Evolutionary conservation across 2,888 invertebrate species (phyloP).

Genomic region (Gari tellinella): DNA sequence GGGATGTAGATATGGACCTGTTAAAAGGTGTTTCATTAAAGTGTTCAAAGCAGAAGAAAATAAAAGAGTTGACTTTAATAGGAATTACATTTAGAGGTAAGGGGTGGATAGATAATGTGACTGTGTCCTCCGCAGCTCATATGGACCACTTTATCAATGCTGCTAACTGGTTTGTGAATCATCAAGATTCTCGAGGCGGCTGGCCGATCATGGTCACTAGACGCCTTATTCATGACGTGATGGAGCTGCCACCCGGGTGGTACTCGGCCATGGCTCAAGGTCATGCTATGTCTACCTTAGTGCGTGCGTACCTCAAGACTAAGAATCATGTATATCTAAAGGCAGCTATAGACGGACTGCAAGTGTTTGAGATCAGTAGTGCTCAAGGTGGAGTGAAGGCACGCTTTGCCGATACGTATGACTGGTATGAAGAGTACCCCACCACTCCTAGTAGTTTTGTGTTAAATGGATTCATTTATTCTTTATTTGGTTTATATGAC

Average conservation of each 20-base stretch:
- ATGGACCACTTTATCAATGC: constrained; percentile 95
- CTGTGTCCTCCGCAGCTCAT: constrained; percentile 90
- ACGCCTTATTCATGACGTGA: constrained; percentile 73
- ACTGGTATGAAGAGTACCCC: constrained; percentile 99
- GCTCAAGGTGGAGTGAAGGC: constrained; percentile 78
- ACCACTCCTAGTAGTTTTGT: constrained; percentile 96
- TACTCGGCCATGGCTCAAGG: constrained; percentile 99
- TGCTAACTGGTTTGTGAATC: constrained; percentile 95
- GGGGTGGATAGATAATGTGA: constrained; percentile 82
- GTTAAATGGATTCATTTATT: constrained; percentile 99
- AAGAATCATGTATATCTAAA: constrained; percentile 89
- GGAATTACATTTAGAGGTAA: constrained; percentile 79
- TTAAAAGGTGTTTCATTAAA: constrained; percentile 91
- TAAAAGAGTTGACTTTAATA: constrained; percentile 67
- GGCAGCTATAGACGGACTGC: constrained; percentile 92
- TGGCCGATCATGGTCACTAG: constrained; percentile 94
- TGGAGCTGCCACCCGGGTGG: constrained; percentile 92
- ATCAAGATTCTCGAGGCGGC: constrained; percentile 95
- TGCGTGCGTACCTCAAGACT: constrained; percentile 93
- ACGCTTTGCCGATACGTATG: constrained; percentile 91
- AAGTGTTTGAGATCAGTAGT: constrained; percentile 87
- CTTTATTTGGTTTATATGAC: constrained; percentile 97
- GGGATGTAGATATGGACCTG: constrained; percentile 95
- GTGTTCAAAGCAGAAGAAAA: constrained; percentile 71
- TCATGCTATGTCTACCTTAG: constrained; percentile 95